These are phyloP conservation scores for Melanotaenia pygmaea DNA, from an alignment of 2,797 vertebrate genomes.

Conservation along the genomic window DNA sequence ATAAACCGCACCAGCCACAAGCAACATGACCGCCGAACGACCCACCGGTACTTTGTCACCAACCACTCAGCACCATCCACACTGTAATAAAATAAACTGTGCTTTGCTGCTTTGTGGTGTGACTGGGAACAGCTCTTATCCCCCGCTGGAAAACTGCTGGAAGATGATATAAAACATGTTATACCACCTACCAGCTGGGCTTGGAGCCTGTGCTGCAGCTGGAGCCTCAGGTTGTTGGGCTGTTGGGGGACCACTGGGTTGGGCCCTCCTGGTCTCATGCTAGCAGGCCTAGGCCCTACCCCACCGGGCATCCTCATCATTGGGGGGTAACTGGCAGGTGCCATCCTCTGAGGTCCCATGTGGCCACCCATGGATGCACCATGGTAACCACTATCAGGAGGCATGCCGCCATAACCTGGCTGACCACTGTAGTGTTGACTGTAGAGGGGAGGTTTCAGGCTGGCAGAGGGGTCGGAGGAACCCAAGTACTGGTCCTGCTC, in stretches of 20 bases:
- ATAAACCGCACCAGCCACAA: neutral
- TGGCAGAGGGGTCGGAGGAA: slow-evolving; percentile 85
- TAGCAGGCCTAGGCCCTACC: slow-evolving; percentile 59
- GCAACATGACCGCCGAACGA: neutral
- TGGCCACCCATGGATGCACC: slow-evolving; percentile 79
- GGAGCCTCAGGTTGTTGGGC: slow-evolving; percentile 93
- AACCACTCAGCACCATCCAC: neutral
- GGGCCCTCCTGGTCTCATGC: slow-evolving; percentile 85
- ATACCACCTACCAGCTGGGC: slow-evolving; percentile 88
- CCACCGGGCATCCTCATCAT: slow-evolving; percentile 90
- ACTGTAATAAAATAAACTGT: neutral
- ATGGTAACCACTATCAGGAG: slow-evolving; percentile 88
- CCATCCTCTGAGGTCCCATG: slow-evolving; percentile 86
- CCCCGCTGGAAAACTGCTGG: neutral
- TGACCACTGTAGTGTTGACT: slow-evolving; percentile 86
- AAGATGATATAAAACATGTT: neutral
- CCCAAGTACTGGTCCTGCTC: slow-evolving; percentile 89
- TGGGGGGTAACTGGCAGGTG: slow-evolving; percentile 66
- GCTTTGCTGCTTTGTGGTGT: neutral
- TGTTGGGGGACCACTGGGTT: slow-evolving; percentile 81
- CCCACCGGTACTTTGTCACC: neutral
- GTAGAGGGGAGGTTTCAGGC: slow-evolving; percentile 90
- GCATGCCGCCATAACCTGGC: slow-evolving; percentile 84
- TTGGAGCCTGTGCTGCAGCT: slow-evolving; percentile 96
- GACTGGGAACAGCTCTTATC: neutral